A percentile compares a stretch with the other conserved stretches of the same genome.
Conservation (phyloP, 2,113 vertebrate genomes). For the Proterorhinus semilunaris region DNA sequence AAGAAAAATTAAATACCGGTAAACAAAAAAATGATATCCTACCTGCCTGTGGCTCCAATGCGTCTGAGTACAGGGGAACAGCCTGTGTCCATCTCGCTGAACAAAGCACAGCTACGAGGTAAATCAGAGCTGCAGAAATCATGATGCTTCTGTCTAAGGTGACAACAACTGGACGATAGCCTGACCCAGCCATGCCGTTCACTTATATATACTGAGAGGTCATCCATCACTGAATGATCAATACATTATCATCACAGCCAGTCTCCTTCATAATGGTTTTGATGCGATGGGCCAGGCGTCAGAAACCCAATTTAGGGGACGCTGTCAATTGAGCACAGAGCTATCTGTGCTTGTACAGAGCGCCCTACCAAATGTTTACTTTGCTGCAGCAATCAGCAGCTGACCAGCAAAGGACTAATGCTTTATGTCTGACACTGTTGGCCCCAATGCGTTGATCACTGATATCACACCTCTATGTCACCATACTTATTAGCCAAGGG, state of each 20-base stretch:
- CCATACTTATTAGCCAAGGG: no score
- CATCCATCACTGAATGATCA: conserved; percentile 73
- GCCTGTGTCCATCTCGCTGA: conserved; percentile 57
- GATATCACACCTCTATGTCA: conserved; percentile 8
- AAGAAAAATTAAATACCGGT: not conserved
- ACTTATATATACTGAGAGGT: conserved; percentile 69
- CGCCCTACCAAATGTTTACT: conserved; percentile 77
- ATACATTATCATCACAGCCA: conserved; percentile 74
- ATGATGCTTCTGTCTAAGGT: conserved; percentile 59
- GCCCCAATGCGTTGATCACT: conserved; percentile 44
- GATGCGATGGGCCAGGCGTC: conserved; percentile 66
- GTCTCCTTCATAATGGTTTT: conserved; percentile 70
- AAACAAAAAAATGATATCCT: conserved; percentile 15
- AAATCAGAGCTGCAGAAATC: conserved; percentile 61
- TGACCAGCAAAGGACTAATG: conserved; percentile 37
- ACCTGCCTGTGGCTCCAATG: conserved; percentile 71
- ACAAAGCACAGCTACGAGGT: conserved; percentile 68
- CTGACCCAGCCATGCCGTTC: conserved; percentile 32
- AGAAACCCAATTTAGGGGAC: conserved; percentile 62
- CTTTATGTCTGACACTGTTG: conserved; percentile 60
- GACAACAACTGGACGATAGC: conserved; percentile 36
- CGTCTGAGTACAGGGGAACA: conserved; percentile 71
- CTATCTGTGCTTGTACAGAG: conserved; percentile 79
- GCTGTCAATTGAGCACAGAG: conserved; percentile 64
- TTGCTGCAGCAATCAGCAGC: conserved; percentile 59